Evolutionary conservation across 2,113 vertebrate species (phyloP).

Genomic region (Leucopsar rothschildi): DNA sequence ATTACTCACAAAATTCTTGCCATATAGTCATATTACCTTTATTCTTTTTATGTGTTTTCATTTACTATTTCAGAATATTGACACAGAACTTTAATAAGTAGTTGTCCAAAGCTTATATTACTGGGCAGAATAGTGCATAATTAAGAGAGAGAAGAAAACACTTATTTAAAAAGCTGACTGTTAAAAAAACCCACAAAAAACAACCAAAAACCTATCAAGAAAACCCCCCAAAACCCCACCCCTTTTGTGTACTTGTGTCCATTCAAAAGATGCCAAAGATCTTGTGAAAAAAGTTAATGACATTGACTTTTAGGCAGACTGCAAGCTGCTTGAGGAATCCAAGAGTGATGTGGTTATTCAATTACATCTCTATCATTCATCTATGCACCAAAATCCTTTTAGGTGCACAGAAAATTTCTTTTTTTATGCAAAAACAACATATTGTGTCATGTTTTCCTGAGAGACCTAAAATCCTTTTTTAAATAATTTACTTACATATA

Average conservation of each 20-base stretch:
- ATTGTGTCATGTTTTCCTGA: background rate
- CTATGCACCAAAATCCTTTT: background rate
- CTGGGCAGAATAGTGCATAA: background rate
- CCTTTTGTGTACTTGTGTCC: background rate
- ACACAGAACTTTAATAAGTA: background rate
- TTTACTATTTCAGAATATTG: background rate
- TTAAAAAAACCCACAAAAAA: background rate
- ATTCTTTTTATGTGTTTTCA: background rate
- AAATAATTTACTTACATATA: background rate
- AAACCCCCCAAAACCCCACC: background rate
- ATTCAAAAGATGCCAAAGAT: background rate
- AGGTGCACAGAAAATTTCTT: background rate
- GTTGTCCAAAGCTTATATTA: background rate
- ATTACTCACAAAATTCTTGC: background rate
- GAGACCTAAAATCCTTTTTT: background rate
- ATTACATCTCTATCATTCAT: background rate
- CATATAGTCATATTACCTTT: background rate
- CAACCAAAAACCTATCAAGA: no score
- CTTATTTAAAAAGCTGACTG: background rate
- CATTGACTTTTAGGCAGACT: background rate
- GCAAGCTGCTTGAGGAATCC: background rate
- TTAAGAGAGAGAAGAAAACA: background rate
- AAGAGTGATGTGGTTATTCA: background rate
- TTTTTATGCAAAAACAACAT: background rate
- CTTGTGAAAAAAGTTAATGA: background rate